A percentile compares a stretch with the other conserved stretches of the same genome.
phyloP scores from a whole-genome alignment of 2,113 vertebrate genomes.

The Bujurquina vittata region DNA sequence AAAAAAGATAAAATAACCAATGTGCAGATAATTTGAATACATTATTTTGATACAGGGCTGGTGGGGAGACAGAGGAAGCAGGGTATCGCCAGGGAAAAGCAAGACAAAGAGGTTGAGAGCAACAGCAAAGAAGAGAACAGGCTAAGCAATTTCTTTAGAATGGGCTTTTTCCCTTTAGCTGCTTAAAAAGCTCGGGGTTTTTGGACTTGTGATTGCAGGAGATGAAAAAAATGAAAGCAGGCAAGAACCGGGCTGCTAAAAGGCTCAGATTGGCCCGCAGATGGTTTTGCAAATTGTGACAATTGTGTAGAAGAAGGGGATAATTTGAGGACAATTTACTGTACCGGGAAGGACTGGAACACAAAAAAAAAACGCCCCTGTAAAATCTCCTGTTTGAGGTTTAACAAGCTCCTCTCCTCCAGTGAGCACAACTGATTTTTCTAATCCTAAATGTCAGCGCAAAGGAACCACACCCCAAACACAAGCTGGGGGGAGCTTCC shows the following conservation, averaged over 20 bases:
- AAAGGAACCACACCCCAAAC: background rate
- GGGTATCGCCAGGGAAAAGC: background rate
- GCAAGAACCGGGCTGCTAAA: background rate
- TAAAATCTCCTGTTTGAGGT: background rate
- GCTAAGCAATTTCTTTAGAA: background rate
- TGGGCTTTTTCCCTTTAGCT: background rate
- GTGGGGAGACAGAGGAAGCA: background rate
- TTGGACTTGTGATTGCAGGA: background rate
- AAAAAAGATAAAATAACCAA: background rate
- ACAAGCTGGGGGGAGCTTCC: background rate
- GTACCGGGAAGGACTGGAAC: too few relatives aligned
- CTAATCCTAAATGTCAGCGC: background rate
- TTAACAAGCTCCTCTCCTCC: background rate
- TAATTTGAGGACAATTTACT: constrained; percentile 2
- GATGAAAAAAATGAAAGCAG: background rate
- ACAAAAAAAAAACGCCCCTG: background rate
- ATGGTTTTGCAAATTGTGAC: background rate
- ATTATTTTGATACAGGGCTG: background rate
- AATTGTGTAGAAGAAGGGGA: background rate
- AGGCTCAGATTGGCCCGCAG: background rate
- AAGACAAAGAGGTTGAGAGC: fast-evolving
- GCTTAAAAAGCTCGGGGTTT: background rate
- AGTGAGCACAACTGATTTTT: background rate
- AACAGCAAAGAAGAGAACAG: background rate
- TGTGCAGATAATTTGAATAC: background rate